Base-by-base conservation (phyloP, 2,888 invertebrate species). In the Cryptosula pallasiana region DNA sequence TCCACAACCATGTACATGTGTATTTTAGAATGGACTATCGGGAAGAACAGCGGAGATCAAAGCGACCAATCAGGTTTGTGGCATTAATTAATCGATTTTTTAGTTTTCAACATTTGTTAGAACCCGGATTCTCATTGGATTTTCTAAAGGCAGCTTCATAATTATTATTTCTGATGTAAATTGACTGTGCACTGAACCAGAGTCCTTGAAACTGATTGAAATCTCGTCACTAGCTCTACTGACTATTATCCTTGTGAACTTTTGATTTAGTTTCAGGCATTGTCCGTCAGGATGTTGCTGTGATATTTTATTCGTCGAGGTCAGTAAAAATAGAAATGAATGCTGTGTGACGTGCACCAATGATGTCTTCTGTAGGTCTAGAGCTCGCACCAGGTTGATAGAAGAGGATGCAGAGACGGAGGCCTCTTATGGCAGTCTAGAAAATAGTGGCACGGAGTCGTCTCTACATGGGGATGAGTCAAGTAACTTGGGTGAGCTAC, bases 401-500 rank as follows among this genome's bases (percentile, higher is more conserved):
- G 63, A 63, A 32, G 63, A 63, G n/a, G 63, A 63, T 32, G 63
- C 63, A 32, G 63, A 63, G 13, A 63, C 63, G 32, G 63, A 63
- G 32, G 20, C 20, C 27, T 63, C 63, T 1, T 32, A 27, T 63
- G 63, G 63, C n/a, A 63, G 63, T 63, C n/a, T 63, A 63, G 63
- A 63, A 27, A 63, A 63, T 34, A 63, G 63, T 63, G 63, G 63
- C 1, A 63, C 63, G 32, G 63, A 63, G 27, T 63, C 63, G 5
- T 63, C 63, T 13, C 27, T 63, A 13, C 63, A 63, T 32, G 63
- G 63, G 16, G 63, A 63, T 63, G 63, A 63, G 9, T 63, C 63
- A 9, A 55, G 55, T 55, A 55, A 55, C 23, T 25, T 55, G n/a
- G 63, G 63, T 63, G 32, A 32, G 32, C 5, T 45, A 45, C 45